Conservation (phyloP, 2,888 invertebrate genomes). For the Aspidiotus destructor region DNA sequence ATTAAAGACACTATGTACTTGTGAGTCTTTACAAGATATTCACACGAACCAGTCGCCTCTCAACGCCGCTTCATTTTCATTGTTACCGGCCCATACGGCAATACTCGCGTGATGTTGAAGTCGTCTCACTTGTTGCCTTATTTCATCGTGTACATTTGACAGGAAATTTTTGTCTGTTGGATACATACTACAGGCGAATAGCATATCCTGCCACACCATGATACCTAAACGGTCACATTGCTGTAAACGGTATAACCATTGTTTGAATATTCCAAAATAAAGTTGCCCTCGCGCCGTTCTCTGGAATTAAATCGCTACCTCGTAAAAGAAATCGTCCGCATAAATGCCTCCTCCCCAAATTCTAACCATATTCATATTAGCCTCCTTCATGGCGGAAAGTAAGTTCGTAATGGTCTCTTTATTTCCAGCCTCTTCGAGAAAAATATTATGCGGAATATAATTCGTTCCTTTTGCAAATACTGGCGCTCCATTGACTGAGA, state of each 20-base stretch:
- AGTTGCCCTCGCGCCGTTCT: too few species aligned
- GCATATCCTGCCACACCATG: conserved; percentile 94
- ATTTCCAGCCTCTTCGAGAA: conserved; percentile 62
- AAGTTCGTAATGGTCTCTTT: conserved; percentile 51
- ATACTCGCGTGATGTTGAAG: conserved; percentile 80
- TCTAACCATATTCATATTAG: conserved; percentile 86
- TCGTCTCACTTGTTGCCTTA: conserved; percentile 67
- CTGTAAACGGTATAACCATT: conserved; percentile 35
- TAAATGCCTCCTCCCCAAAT: conserved; percentile 99
- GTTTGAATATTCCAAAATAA: too few species aligned
- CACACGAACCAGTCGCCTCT: conserved; percentile 61
- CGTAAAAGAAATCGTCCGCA: conserved; percentile 82
- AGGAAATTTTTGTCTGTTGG: conserved; percentile 65
- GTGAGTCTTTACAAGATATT: background rate
- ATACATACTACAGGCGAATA: conserved; percentile 95
- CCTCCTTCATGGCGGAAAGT: conserved; percentile 58
- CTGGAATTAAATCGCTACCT: conserved; percentile 39
- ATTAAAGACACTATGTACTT: background rate
- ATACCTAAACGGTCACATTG: conserved; percentile 80
- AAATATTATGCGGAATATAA: conserved; percentile 78
- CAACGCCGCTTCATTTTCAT: conserved; percentile 89
- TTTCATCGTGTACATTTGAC: conserved; percentile 61
- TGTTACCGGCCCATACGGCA: conserved; percentile 87
- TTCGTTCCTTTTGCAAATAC: conserved; percentile 95
- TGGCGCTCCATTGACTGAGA: conserved; percentile 71